These are phyloP conservation scores for Drosophila nannoptera DNA, from an alignment of 1,140 invertebrate genomes.

Conservation along the genomic window DNA sequence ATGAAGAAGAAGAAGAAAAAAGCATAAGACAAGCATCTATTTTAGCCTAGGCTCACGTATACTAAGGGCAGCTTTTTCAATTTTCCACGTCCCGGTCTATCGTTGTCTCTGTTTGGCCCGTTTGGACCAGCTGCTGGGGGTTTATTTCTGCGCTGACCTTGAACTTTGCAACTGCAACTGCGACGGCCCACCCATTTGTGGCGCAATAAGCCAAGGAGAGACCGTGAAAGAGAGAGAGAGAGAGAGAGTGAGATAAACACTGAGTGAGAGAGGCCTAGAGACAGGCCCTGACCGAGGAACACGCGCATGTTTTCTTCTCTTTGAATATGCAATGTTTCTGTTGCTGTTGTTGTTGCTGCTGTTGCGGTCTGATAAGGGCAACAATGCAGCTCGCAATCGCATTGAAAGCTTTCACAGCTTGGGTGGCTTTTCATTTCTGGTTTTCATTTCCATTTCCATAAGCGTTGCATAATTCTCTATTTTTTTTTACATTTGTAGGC, in stretches of 20 bases:
- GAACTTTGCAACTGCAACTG: constrained; percentile 65
- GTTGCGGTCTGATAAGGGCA: constrained; percentile 47
- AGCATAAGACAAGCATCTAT: constrained; percentile 24
- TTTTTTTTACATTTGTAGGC: constrained; percentile 56
- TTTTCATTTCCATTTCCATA: constrained; percentile 71
- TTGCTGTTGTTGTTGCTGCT: constrained; percentile 28
- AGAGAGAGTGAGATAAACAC: not conserved
- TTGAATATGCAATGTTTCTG: constrained; percentile 46
- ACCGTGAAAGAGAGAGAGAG: not conserved
- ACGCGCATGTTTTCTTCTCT: constrained; percentile 12
- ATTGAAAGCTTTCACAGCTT: constrained; percentile 64
- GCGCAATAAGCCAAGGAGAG: too few relatives aligned
- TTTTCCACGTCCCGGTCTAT: not conserved
- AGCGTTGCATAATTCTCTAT: constrained; percentile 62
- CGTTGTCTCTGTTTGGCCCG: constrained; percentile 31
- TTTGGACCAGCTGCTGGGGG: constrained; percentile 47
- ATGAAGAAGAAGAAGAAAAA: too few relatives aligned
- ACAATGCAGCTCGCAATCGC: constrained; percentile 30
- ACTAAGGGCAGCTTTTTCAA: constrained; percentile 12
- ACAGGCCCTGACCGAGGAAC: constrained; percentile 58
- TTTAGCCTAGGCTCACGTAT: constrained; percentile 7
- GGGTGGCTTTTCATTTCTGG: constrained; percentile 74
- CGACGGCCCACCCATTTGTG: constrained; percentile 1
- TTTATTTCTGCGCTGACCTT: constrained; percentile 68
- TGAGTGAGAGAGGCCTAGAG: constrained; percentile 12